Evolutionary conservation across 2,113 vertebrate genomes (phyloP).

Genomic region (Harpagus bidentatus): DNA sequence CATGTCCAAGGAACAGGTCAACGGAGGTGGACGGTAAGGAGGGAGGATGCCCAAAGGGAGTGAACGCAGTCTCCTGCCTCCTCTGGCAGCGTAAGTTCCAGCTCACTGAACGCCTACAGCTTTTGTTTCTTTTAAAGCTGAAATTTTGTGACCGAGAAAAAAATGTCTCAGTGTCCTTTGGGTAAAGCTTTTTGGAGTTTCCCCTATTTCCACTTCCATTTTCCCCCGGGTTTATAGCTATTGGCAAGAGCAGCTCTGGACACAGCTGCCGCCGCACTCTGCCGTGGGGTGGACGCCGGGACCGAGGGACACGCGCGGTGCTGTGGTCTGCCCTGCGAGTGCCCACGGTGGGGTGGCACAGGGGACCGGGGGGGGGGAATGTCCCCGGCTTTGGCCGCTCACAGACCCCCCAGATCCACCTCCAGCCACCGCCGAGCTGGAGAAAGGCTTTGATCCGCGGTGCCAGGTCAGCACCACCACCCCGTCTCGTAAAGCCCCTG

Average conservation of each 20-base stretch:
- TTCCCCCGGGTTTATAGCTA: background rate
- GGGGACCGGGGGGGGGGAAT: rapidly evolving
- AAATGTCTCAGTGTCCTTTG: background rate
- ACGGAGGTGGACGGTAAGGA: background rate
- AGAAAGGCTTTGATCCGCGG: background rate
- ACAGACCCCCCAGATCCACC: background rate
- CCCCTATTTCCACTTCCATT: background rate
- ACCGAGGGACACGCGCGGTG: rapidly evolving
- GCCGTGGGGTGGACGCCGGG: rapidly evolving
- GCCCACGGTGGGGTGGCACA: rapidly evolving
- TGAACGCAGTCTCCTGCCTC: background rate
- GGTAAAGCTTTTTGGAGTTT: background rate
- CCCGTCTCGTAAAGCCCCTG: background rate
- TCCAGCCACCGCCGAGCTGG: background rate
- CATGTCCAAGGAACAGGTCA: background rate
- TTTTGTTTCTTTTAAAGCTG: background rate
- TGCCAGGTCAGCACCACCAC: background rate
- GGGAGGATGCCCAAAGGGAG: background rate
- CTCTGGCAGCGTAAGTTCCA: rapidly evolving
- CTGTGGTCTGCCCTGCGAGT: rapidly evolving
- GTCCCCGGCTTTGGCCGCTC: background rate
- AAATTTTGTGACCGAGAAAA: background rate
- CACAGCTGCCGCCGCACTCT: background rate
- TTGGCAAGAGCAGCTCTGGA: background rate
- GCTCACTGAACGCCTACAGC: background rate